These are phyloP conservation scores for Drosophila kepulauana DNA, from an alignment of 1,140 invertebrate genomes.

Conservation along the genomic window DNA sequence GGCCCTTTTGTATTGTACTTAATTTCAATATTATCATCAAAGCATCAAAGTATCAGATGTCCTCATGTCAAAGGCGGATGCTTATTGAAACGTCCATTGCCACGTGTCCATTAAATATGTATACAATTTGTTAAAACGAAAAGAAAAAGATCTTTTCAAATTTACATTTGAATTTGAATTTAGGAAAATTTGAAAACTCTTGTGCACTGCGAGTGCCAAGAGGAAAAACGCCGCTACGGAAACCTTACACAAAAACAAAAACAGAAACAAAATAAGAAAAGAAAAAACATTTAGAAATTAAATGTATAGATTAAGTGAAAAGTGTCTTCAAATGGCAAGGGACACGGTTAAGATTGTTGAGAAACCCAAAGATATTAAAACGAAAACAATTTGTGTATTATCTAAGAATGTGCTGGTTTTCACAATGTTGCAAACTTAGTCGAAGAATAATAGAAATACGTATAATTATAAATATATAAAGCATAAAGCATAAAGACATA, in stretches of 20 bases:
- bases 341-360: conserved; percentile 23
- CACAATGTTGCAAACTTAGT: conserved; percentile 41
- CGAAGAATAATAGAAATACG: conserved; percentile 28
- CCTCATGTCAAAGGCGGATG: not conserved
- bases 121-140: conserved; percentile 27
- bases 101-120: conserved; percentile 14
- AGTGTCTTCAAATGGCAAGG: conserved; percentile 27
- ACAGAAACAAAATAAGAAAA: no score
- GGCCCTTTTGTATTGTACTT: not conserved
- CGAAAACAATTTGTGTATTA: conserved; percentile 26
- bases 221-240: conserved; percentile 74
- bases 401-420: conserved; percentile 62
- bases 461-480: conserved; percentile 24
- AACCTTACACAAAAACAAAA: conserved; percentile 61
- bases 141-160: conserved; percentile 9
- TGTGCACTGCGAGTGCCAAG: conserved; percentile 36
- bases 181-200: conserved; percentile 46
- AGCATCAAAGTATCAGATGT: not conserved
- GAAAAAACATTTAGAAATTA: conserved; percentile 47
- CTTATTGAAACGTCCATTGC: conserved; percentile 24
- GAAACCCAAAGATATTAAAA: conserved; percentile 24
- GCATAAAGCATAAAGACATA: conserved; percentile 26
- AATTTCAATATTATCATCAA: no score
- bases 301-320: conserved; percentile 51
- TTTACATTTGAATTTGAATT: conserved; percentile 46